phyloP scores from a whole-genome alignment of 1,140 invertebrate genomes.

The Brachionus rotundiformis region DNA sequence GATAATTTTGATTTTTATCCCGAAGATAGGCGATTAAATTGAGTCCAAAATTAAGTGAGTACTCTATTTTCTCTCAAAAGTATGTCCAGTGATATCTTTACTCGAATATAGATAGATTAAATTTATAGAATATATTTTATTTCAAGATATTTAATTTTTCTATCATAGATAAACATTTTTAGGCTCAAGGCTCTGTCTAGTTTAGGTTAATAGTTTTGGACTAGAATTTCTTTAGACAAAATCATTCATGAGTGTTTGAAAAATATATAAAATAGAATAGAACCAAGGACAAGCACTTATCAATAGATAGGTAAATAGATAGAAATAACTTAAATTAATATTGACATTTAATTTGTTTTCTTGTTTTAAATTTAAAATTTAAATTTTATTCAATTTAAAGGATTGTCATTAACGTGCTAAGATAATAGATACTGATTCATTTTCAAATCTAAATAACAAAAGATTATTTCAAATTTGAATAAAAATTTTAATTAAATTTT shows the following conservation, averaged over 20 bases:
- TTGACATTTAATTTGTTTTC: slow-evolving; percentile 20
- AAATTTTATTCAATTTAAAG: slow-evolving; percentile 30
- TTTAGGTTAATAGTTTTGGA: background rate
- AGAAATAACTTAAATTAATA: background rate
- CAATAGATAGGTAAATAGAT: too few species aligned
- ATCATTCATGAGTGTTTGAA: background rate
- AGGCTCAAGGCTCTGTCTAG: background rate
- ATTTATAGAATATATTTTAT: background rate
- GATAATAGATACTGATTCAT: too few species aligned
- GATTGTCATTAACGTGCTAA: background rate
- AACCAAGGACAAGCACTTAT: too few species aligned
- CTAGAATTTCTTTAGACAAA: background rate
- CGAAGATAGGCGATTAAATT: too few species aligned
- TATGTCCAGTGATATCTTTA: background rate
- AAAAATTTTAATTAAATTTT: slow-evolving; percentile 32
- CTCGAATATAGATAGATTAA: background rate
- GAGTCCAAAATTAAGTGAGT: background rate
- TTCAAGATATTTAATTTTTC: background rate
- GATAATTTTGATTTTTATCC: too few species aligned
- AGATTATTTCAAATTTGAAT: background rate
- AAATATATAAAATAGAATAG: background rate
- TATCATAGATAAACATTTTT: too few species aligned
- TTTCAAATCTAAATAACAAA: background rate
- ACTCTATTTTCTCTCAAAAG: background rate
- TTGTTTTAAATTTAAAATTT: slow-evolving; percentile 31